Evolutionary conservation across 2,888 invertebrate species (phyloP).

Genomic region (Argyresthia goedartella): DNA sequence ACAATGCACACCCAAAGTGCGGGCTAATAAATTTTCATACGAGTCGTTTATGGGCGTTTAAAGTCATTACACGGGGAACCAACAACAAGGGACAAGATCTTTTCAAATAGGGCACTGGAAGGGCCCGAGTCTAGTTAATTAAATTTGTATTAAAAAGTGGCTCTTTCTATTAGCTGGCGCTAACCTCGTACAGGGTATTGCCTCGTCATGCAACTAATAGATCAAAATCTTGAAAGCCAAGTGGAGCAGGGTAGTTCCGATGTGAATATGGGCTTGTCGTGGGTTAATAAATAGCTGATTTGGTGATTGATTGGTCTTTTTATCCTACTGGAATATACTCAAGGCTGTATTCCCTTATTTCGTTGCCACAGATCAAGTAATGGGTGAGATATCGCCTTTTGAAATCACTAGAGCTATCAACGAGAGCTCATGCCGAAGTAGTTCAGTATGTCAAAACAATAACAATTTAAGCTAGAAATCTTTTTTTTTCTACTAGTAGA

Average conservation of each 20-base stretch:
- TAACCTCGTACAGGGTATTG: conserved; percentile 35
- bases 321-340: no score
- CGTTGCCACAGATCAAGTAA: no score
- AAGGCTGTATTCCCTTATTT: no score
- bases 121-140: conserved; percentile 57
- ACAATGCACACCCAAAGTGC: conserved; percentile 44
- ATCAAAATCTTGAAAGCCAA: conserved; percentile 58
- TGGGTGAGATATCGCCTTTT: no score
- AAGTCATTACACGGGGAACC: conserved; percentile 61
- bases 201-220: conserved; percentile 60
- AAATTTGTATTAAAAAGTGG: conserved; percentile 66
- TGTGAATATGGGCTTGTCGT: conserved; percentile 38
- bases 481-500: no score
- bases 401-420: no score
- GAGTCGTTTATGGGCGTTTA: conserved; percentile 57
- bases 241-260: conserved; percentile 42
- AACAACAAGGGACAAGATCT: conserved; percentile 47
- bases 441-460: no score
- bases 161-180: conserved; percentile 56
- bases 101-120: conserved; percentile 49
- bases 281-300: conserved; percentile 44
- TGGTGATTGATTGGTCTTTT: conserved; percentile 59
- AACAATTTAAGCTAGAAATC: no score
- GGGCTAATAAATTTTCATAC: conserved; percentile 58
- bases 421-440: no score